phyloP scores from a whole-genome alignment of 2,888 invertebrate genomes.

The Eilema depressum region DNA sequence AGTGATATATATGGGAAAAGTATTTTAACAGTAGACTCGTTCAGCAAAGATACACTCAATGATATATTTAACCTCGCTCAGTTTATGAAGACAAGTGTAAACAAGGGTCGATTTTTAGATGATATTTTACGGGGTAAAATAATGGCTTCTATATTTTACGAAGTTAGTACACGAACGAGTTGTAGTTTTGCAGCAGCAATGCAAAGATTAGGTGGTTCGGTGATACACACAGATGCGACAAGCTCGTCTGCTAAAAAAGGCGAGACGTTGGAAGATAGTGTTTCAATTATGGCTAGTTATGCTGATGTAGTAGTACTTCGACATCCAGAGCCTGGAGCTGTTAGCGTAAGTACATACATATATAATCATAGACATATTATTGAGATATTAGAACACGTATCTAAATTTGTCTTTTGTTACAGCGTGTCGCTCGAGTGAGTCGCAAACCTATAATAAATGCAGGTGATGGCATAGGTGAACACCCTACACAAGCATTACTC shows the following conservation, averaged over 20 bases:
- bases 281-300: slow-evolving; percentile 96
- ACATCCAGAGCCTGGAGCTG: slow-evolving; percentile 97
- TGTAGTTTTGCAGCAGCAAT: slow-evolving; percentile 99
- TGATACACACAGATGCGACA: slow-evolving; percentile 95
- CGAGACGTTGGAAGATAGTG: slow-evolving; percentile 96
- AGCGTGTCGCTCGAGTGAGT: slow-evolving; percentile 94
- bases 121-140: slow-evolving; percentile 96
- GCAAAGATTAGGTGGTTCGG: slow-evolving; percentile 97
- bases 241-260: slow-evolving; percentile 98
- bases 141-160: slow-evolving; percentile 98
- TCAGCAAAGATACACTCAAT: slow-evolving; percentile 95
- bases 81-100: slow-evolving; percentile 92
- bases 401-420: slow-evolving; percentile 42
- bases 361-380: no score
- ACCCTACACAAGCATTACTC: slow-evolving; percentile 98
- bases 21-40: slow-evolving; percentile 94
- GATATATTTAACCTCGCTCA: slow-evolving; percentile 98
- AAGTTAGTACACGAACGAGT: slow-evolving; percentile 98
- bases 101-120: slow-evolving; percentile 93
- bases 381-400: background rate
- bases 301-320: slow-evolving; percentile 97
- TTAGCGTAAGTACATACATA: slow-evolving; percentile 92
- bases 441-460: slow-evolving; percentile 98
- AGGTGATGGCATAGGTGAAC: slow-evolving; percentile 98
- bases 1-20: slow-evolving; percentile 90